Evolutionary conservation across 2,888 invertebrate genomes (phyloP), one percentile per base, ranked within the genome.

Genomic region (Scelioninae gen. 1): DNA sequence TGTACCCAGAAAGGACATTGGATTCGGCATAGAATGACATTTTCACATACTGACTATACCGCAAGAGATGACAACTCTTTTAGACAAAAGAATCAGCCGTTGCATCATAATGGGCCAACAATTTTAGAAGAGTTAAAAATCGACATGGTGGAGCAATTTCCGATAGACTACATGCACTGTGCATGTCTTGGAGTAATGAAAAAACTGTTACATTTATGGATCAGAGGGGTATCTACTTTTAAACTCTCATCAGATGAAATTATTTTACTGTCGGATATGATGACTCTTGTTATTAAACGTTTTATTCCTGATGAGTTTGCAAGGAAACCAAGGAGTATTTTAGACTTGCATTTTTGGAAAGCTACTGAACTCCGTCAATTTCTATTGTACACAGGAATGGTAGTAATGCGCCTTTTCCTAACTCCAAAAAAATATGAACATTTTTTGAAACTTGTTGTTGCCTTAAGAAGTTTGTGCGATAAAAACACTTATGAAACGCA

Each of bases 361-460:
- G 86, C 86, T 8, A 88, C 87, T 10, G 87, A 88, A 53, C 76
- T 84, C 23, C 79, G 34, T 13, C 32, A 34, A 34, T 56, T 56
- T 15, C 34, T 56, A 34, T 8, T 56, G 8, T 56, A 56, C 10
- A 56, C 34, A 4, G 56, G 56, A 5, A 13, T 34, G 13, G 32
- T 56, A n/a, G 13, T 34, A 34, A 56, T 56, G 56, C 5, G 11
- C 2, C 15, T 31, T 9, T 56, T 56, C 10, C 34, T 56, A 34
- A 15, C n/a, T 15, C 3, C 34, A 10, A 56, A 13, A 16, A 56
- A 56, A 15, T 56, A 56, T 34, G 40, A 58, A 31, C 86, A 88
- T 72, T 88, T 88, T 75, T 51, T 88, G 10, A 23, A 81, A 31
- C 58, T 88, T 10, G 83, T 85, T 63, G 45, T 63, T 38, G 85